Base-by-base conservation (phyloP, 2,888 invertebrate species). In the Drosophila kokeensis region DNA sequence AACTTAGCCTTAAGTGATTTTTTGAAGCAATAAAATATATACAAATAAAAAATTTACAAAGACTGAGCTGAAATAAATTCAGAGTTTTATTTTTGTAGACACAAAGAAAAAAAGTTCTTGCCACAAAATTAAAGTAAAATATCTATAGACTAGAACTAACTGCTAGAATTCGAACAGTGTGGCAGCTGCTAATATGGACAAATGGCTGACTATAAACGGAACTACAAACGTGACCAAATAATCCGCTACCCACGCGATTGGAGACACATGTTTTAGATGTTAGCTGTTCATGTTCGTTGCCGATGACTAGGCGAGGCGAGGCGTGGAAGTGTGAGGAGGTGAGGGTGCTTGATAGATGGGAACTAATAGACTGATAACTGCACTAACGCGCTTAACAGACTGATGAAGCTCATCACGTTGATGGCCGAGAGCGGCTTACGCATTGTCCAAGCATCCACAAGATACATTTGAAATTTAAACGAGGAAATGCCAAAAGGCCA, bases 361-460 rank as follows among this genome's bases (percentile, higher is more conserved):
- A 63, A 69, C 84, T 84, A 84, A 84, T 84, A 90, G 87, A 85
- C 84, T 90, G 84, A 90, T 84, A 84, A 84, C 84, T 84, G 89
- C 84, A 54, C 67, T 88, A 90, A 90, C 73, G 73, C 86, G 80
- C 90, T 87, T 76, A 84, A 69, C 57, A 34, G 58, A 61, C 67
- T 73, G 64, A 75, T 72, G 79, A 71, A 71, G 67, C 75, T 71
- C 66, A 76, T 76, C 81, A 58, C 63, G 48, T 36, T 45, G 72
- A 68, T 68, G 68, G 29, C 38, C 29, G 40, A 59, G 68, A 71
- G 72, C 72, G 48, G 87, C 82, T 90, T 90, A 87, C 86, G 90
- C 86, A 87, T 79, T 85, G 77, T 83, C 67, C 57, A 76, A 69
- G 72, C 82, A 87, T 90, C 73, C 78, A 38, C 52, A 52, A 32